Base-by-base conservation (phyloP, 2,113 vertebrate genomes). In the Pollachius pollachius region DNA sequence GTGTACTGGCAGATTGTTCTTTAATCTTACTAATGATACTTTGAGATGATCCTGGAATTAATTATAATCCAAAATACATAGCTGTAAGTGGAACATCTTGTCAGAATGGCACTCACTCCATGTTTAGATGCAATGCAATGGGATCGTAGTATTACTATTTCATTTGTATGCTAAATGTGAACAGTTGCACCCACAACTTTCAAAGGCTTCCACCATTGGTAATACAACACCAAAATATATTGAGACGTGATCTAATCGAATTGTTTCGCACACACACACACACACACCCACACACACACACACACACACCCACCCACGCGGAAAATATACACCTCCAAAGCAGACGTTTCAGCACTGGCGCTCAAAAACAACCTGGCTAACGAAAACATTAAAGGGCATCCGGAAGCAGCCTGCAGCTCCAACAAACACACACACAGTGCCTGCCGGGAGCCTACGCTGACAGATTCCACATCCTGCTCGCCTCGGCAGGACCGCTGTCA, bases 391-490 rank as follows among this genome's bases (percentile, higher is more conserved):
- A 41, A 60, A 74, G 68, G 61, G 1, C 34, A 54, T 72, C 57
- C 65, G 58, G 52, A 23, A 6, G 13, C 5, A 61, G 62, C 48
- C 12, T 37, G 67, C 12, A 48, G 67, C 62, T 48, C 25, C 68
- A 71, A 64, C 67, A 82, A 74, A 76, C 61, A 77, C 41, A 48
- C 41, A 48, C 30, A 19, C 13, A 12, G 34, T 21, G 52, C 54
- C 62, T 66, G 56, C 54, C 54, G 54, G 52, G 61, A 76, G 76
- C 66, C 64, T 4, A 27, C 64, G 54, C 68, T 64, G 62, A 75
- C 62, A 77, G 78, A 70, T 79, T 69, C 68, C 67, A 68, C 16
- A 16, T 69, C 56, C 56, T 54, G 58, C 64, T 78, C 71, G 68
- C 52, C 70, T 78, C 65, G 57, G 61, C 64, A 62, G 57, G 21